Conservation (phyloP, 2,113 vertebrate species). For the Leptosomus discolor region DNA sequence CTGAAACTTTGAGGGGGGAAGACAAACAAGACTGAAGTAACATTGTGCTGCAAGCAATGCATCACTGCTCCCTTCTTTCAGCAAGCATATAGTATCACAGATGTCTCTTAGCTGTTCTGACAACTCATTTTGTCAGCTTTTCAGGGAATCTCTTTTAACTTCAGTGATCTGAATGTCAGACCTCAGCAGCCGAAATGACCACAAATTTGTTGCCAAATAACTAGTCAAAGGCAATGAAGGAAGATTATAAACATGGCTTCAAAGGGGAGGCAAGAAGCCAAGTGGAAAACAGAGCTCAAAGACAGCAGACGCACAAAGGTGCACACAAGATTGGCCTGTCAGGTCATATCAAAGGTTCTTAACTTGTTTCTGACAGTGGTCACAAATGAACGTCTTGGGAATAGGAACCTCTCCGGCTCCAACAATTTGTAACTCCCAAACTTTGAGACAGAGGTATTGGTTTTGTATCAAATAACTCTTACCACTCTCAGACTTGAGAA, state of each 20-base stretch:
- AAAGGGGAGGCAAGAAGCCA: background rate
- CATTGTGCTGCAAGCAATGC: background rate
- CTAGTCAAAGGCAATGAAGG: background rate
- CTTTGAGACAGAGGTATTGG: background rate
- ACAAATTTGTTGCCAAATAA: background rate
- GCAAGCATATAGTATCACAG: background rate
- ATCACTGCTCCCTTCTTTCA: background rate
- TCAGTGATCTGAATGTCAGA: background rate
- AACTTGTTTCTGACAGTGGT: background rate
- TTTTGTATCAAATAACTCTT: background rate
- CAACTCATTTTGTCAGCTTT: background rate
- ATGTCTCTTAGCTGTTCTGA: background rate
- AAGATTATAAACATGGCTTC: background rate
- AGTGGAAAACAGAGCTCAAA: background rate
- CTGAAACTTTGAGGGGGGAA: background rate
- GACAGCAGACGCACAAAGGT: background rate
- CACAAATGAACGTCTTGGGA: background rate
- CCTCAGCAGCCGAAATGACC: background rate
- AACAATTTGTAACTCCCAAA: background rate
- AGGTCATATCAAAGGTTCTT: background rate
- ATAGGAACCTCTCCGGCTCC: background rate
- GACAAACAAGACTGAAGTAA: background rate
- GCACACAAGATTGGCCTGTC: background rate
- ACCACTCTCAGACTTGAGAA: background rate
- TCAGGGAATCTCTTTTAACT: background rate